Evolutionary conservation across 1,140 invertebrate genomes (phyloP).

Genomic region (Drosophila takahashii): DNA sequence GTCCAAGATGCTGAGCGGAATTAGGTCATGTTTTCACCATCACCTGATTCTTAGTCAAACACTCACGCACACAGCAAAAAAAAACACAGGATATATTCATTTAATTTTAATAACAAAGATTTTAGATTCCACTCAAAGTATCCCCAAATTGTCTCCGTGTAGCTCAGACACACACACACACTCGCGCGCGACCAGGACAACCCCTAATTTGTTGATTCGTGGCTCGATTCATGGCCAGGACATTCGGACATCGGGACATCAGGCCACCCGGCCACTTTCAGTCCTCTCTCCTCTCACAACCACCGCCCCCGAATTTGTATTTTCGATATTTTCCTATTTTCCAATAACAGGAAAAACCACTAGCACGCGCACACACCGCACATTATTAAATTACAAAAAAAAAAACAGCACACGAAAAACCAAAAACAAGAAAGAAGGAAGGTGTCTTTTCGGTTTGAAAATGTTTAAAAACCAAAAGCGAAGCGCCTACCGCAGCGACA

Average conservation of each 20-base stretch:
- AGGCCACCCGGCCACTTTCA: conserved; percentile 15
- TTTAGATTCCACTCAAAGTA: background rate
- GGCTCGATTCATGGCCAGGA: conserved; percentile 40
- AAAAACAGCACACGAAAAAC: conserved; percentile 1
- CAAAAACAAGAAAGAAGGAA: background rate
- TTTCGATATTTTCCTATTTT: conserved; percentile 34
- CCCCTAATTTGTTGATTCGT: conserved; percentile 45
- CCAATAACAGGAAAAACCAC: conserved; percentile 55
- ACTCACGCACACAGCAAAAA: conserved; percentile 10
- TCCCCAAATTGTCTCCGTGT: background rate
- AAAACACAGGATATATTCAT: background rate
- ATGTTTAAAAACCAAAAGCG: conserved; percentile 17
- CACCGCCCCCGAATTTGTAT: conserved; percentile 2
- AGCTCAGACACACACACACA: conserved; percentile 5
- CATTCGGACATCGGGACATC: conserved; percentile 35
- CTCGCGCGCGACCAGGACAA: conserved; percentile 22
- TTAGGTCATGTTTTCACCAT: conserved; percentile 64
- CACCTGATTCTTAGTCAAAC: conserved; percentile 43
- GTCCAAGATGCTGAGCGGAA: conserved; percentile 36
- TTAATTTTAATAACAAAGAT: background rate
- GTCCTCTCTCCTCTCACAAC: background rate
- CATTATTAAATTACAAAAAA: conserved; percentile 26
- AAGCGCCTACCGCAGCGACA: conserved; percentile 74
- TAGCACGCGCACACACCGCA: conserved; percentile 11
- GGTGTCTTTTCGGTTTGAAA: background rate